Evolutionary conservation across 92 coral and sea anemone species (phyloP), one percentile per base, ranked within the genome.

Genomic region (Micromussa lordhowensis): DNA sequence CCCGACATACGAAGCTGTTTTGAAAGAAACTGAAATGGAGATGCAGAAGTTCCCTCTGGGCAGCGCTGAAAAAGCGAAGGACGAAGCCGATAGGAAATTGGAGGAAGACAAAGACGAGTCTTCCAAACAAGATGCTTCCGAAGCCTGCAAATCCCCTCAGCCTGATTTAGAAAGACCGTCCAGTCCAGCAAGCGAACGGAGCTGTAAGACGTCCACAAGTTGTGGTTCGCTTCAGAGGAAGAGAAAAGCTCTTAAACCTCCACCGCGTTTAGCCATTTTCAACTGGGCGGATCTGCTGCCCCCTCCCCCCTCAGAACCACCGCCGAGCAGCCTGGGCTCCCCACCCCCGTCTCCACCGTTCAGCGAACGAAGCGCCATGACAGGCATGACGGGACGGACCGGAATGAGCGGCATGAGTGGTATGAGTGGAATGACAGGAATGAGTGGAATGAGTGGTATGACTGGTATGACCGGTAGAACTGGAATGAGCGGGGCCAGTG

Each of bases 281-380:
- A 98, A 98, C 91, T 98, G 99, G 99, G 99, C 99, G 15, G 99
- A 98, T 81, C 84, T 98, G 22, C 91, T 98, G 2, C 99, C 99
- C 69, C 98, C 98, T 3, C 99, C 99, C 35, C 99, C 99, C 2
- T 93, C 97, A 3, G 97, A 96, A 51, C 99, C 99, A 31, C 99
- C 99, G 49, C 99, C 99, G 19, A 92, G 98, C 84, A 97, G 99
- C 68, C 89, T 96, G 22, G 99, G 98, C 0, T 95, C 99, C 68
- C 98, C 99, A 31, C 99, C 98, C 36, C 96, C 98, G 51, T 98
- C 99, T 14, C 99, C 99, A 21, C 99, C 99, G 4, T 96, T 95
- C 78, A 98, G 99, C 71, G 96, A 96, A 61, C 89, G 94, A 64
- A 94, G 96, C 85, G 98, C 95, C 28, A 95, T 95, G 98, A 95